phyloP scores from a whole-genome alignment of 2,113 vertebrate genomes.

The Podarcis raffonei region DNA sequence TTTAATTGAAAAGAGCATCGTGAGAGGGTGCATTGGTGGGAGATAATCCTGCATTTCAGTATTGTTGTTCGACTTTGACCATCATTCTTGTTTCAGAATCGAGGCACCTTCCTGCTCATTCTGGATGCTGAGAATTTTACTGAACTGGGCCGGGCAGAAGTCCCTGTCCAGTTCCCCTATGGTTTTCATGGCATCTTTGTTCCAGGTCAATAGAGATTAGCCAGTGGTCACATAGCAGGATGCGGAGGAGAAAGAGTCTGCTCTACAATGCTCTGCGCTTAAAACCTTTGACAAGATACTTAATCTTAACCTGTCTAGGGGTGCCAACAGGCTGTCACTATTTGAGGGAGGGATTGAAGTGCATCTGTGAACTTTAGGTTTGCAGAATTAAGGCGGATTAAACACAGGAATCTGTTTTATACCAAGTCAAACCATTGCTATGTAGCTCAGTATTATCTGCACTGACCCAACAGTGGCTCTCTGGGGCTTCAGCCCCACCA shows the following conservation, averaged over 20 bases:
- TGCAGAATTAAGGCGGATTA: too few relatives aligned
- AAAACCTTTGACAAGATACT: background rate
- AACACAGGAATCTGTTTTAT: too few relatives aligned
- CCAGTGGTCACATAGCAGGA: too few relatives aligned
- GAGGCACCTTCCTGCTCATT: conserved; percentile 85
- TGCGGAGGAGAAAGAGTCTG: too few relatives aligned
- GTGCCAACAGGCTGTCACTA: too few relatives aligned
- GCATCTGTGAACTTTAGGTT: too few relatives aligned
- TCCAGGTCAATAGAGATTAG: conserved; percentile 39
- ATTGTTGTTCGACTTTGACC: background rate
- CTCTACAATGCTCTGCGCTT: background rate
- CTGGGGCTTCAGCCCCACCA: too few relatives aligned
- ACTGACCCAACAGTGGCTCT: too few relatives aligned
- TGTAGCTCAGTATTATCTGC: too few relatives aligned
- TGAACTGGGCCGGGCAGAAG: conserved; percentile 88
- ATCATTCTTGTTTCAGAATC: conserved; percentile 75
- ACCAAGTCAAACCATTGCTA: too few relatives aligned
- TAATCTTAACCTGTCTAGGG: background rate
- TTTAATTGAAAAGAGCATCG: background rate
- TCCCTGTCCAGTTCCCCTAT: conserved; percentile 85
- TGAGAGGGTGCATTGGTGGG: too few relatives aligned
- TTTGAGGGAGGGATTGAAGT: too few relatives aligned
- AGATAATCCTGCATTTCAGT: background rate
- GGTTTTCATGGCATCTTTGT: conserved; percentile 87
- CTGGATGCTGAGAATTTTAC: conserved; percentile 88